Evolutionary conservation across 2,888 invertebrate species (phyloP), one percentile per base, ranked within the genome.

Genomic region (Cryptocephalus moraei): DNA sequence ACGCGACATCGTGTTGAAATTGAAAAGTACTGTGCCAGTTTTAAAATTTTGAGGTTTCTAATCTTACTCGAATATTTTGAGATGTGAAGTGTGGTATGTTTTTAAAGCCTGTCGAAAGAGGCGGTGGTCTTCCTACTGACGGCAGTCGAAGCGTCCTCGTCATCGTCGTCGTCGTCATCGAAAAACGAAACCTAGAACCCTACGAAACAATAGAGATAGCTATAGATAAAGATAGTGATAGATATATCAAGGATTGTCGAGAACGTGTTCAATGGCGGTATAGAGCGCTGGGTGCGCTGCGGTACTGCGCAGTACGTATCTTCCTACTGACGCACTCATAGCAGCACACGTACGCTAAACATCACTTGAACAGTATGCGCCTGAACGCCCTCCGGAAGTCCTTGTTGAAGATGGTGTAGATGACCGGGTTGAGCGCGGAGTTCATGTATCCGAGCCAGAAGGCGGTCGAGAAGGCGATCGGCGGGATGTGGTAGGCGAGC

Each of bases 381-480:
- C 93, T 81, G 71, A 96, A 96, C 53, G 95, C 95, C 64, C 91
- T 80, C 59, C 94, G 82, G 74, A 96, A 96, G 78, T 96, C 95
- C 77, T 94, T 91, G 74, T 95, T 95, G 74, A 95, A 95, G 66
- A 95, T 92, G 49, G 94, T 95, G 73, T 95, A 95, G 63, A 94
- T 94, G 63, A 89, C 90, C 51, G 94, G 94, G 73, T 95, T 95
- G 45, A 95, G 76, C 43, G 93, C 94, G 49, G 93, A 94, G 73
- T 95, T 95, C 85, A 92, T 92, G 69, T 95, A 96, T 55, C 59
- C 95, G 56, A 95, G 75, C 95, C 95, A 95, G 73, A 95, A 95
- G 34, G 92, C 94, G 56, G 92, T 84, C 48, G 90, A 87, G 66
- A 94, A 95, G 40, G 89, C 90, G 61, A 85, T 82, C 10, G 79